Evolutionary conservation across 1,140 invertebrate genomes (phyloP), one percentile per base, ranked within the genome.

Genomic region (Rhyacophila brunnea): DNA sequence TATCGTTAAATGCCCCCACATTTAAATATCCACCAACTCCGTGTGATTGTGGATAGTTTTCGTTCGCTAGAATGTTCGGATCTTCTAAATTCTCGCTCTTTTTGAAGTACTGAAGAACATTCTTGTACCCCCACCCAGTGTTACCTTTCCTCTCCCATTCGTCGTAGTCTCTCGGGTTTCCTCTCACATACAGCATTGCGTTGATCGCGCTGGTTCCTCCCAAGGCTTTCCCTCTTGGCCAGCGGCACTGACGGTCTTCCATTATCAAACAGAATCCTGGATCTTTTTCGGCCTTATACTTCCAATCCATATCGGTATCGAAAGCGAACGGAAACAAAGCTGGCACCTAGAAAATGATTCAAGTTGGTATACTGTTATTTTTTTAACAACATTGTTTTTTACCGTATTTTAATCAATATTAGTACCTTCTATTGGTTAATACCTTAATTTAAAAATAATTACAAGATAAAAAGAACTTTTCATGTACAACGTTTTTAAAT

Each of bases 201-300:
- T 85, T 85, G n/a, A 84, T 66, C 6, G 75, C 75, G 9, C 79
- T 81, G 17, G 74, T 76, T n/a, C 83, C 83, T 32, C 83, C 83
- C 58, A 70, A 60, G 6, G 75, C 74, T 46, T 71, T 71, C 5
- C 73, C 75, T 53, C 72, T 67, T 6, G 79, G 71, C 70, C 71
- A 74, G 19, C 66, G 62, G 28, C 71, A 74, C 38, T 70, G 66
- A 55, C 72, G 60, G 20, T 60, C 52, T 38, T 40, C 71, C 50
- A 73, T 69, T 17, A 66, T 68, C 45, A 68, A 65, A 66, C 78
- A 79, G 4, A 67, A 67, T 1, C 65, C 65, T 44, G 68, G 58
- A 67, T 83, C 79, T 6, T 78, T 76, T 56, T 78, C 75, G 2
- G 79, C 80, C 45, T 70, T 68, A 60, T 83, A 84, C 34, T 69